Evolutionary conservation across 1,140 invertebrate species (phyloP).

Genomic region (Pogonomyrmex barbatus): DNA sequence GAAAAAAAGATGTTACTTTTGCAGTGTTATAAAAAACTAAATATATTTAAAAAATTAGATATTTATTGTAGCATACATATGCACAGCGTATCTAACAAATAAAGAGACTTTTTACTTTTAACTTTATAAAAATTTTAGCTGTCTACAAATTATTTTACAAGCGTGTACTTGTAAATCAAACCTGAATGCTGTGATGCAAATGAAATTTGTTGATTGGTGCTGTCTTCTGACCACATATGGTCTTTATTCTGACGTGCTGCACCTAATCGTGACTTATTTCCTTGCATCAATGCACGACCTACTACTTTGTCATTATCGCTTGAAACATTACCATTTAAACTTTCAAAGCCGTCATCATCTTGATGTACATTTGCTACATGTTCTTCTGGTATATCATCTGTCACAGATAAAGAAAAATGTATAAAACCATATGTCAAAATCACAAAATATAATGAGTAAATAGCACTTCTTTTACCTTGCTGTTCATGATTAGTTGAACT

Average conservation of each 20-base stretch:
- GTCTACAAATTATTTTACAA: conserved; percentile 24
- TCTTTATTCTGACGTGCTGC: conserved; percentile 51
- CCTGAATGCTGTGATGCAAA: conserved; percentile 67
- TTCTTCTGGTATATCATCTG: conserved; percentile 71
- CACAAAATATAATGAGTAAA: background rate
- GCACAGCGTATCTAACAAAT: background rate
- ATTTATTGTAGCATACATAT: conserved; percentile 20
- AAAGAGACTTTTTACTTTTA: background rate
- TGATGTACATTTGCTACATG: conserved; percentile 79
- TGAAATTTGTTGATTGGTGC: conserved; percentile 45
- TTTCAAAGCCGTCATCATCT: conserved; percentile 95
- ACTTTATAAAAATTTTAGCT: conserved; percentile 3
- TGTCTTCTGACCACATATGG: conserved; percentile 47
- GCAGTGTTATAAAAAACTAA: background rate
- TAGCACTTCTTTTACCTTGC: conserved; percentile 59
- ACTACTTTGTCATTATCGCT: conserved; percentile 88
- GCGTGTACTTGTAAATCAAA: conserved; percentile 65
- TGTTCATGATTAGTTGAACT: conserved; percentile 57
- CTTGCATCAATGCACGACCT: conserved; percentile 18
- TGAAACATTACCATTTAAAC: conserved; percentile 93
- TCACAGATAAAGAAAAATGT: conserved; percentile 43
- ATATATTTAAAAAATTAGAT: conserved; percentile 4
- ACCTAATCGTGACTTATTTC: conserved; percentile 36
- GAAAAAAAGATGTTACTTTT: conserved; percentile 5
- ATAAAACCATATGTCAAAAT: conserved; percentile 17